These are phyloP conservation scores for Poecile montanus DNA, from an alignment of 2,797 vertebrate species.

Conservation along the genomic window DNA sequence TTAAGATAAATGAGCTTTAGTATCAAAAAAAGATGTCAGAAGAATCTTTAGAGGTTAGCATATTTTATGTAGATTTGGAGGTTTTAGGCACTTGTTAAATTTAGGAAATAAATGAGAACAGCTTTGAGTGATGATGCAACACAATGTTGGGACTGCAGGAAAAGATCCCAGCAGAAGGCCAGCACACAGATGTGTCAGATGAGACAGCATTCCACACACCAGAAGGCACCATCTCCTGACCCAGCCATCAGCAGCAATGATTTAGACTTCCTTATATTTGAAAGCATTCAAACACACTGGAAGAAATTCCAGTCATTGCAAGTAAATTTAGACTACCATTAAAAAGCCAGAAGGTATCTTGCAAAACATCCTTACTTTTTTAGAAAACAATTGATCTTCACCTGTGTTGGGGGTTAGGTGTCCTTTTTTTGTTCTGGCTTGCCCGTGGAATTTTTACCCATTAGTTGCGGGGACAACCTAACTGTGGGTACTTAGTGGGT, in stretches of 20 bases:
- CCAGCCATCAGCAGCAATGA: background rate
- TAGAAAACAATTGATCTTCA: background rate
- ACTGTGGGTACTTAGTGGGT: too few species aligned
- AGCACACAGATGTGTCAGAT: slow-evolving; percentile 54
- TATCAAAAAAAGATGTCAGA: slow-evolving; percentile 39
- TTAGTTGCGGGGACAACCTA: too few species aligned
- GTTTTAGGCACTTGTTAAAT: slow-evolving; percentile 41
- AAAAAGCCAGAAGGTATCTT: background rate
- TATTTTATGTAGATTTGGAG: slow-evolving; percentile 48
- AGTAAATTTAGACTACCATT: background rate
- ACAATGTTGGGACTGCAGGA: slow-evolving; percentile 33
- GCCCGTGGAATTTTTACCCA: too few species aligned
- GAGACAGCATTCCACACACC: slow-evolving; percentile 37
- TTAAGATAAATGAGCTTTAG: background rate
- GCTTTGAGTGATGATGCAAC: slow-evolving; percentile 49
- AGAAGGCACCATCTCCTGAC: slow-evolving; percentile 37
- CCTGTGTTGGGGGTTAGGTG: background rate
- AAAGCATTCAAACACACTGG: slow-evolving; percentile 8
- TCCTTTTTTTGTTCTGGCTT: too few species aligned
- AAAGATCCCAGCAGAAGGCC: slow-evolving; percentile 35
- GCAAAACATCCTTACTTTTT: slow-evolving; percentile 2
- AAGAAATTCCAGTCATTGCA: background rate
- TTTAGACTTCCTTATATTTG: slow-evolving; percentile 10
- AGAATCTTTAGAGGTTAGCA: slow-evolving; percentile 13
- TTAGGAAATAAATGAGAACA: slow-evolving; percentile 48